Evolutionary conservation across 2,113 vertebrate species (phyloP).

Genomic region (Oreamnos americanus): DNA sequence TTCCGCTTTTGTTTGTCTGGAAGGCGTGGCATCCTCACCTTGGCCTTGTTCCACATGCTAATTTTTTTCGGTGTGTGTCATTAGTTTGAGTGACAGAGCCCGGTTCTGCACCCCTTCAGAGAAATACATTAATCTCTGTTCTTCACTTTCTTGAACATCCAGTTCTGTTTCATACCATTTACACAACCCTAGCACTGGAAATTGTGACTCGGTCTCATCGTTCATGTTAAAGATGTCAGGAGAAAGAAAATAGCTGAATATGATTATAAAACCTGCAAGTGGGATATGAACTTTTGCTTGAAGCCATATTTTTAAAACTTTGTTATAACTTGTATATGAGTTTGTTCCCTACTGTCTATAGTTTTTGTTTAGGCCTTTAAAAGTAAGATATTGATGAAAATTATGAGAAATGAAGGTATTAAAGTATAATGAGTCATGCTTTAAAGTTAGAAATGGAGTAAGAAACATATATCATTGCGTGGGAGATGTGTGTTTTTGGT

Average conservation of each 20-base stretch:
- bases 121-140: conserved; percentile 43
- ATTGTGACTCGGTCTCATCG: not conserved
- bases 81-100: conserved; percentile 39
- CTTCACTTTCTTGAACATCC: conserved; percentile 36
- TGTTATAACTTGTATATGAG: not conserved
- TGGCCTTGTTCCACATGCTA: not conserved
- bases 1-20: not conserved
- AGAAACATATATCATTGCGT: not conserved
- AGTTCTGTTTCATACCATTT: conserved; percentile 33
- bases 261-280: not conserved
- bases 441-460: not conserved
- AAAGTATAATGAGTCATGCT: not conserved
- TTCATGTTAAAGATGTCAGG: not conserved
- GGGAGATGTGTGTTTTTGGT: not conserved
- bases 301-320: not conserved
- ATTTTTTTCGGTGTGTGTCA: conserved; percentile 16
- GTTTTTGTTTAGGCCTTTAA: not conserved
- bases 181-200: not conserved
- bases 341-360: not conserved
- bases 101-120: not conserved
- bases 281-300: not conserved
- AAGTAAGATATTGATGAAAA: not conserved
- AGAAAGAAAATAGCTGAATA: not conserved
- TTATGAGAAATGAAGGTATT: not conserved
- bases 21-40: not conserved